Evolutionary conservation across 2,888 invertebrate genomes (phyloP).

Genomic region (Apamea anceps): DNA sequence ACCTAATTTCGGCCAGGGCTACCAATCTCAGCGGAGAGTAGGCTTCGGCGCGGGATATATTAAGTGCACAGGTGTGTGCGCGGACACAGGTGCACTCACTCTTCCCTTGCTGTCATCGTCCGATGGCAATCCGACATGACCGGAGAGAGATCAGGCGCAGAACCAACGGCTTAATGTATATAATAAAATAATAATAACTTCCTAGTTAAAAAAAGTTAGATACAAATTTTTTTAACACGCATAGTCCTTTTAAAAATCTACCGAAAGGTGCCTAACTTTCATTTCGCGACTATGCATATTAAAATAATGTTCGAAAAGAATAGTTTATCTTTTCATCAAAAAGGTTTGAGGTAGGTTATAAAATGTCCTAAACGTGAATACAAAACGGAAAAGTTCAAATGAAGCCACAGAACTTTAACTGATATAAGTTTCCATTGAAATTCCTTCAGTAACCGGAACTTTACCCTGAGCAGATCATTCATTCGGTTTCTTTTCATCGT

Average conservation of each 20-base stretch:
- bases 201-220: neutral
- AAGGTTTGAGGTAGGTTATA: constrained; percentile 5
- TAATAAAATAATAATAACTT: too few species aligned
- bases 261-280: neutral
- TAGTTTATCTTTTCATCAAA: constrained; percentile 33
- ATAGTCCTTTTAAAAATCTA: neutral
- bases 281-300: neutral
- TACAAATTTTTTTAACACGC: neutral
- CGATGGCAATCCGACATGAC: neutral
- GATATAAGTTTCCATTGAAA: constrained; percentile 42
- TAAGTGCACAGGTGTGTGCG: neutral
- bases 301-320: constrained; percentile 15
- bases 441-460: constrained; percentile 28
- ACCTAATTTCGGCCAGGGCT: neutral
- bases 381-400: constrained; percentile 38
- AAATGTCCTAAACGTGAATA: constrained; percentile 38
- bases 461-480: constrained; percentile 25
- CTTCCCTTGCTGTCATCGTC: neutral
- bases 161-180: neutral
- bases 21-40: neutral
- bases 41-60: neutral
- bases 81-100: neutral
- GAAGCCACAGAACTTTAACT: constrained; percentile 27
- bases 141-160: too few species aligned
- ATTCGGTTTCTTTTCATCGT: constrained; percentile 20